phyloP scores from a whole-genome alignment of 64 coral and sea anemone species.

The Catalaphyllia jardinei region DNA sequence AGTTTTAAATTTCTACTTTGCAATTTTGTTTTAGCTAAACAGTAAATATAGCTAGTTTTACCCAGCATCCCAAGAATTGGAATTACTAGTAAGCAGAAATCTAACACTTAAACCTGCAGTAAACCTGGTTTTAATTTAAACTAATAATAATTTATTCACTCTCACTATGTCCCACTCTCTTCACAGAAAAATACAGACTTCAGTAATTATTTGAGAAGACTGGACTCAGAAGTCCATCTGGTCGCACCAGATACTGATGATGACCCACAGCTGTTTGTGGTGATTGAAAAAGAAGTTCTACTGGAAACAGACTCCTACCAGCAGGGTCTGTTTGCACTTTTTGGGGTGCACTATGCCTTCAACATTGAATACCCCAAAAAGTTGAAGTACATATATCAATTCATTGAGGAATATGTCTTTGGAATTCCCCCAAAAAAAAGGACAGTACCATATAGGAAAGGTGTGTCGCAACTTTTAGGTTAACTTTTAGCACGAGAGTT shows the following conservation, averaged over 20 bases:
- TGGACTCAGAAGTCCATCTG: neutral
- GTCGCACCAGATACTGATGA: neutral
- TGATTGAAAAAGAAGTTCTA: neutral
- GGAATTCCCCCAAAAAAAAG: constrained; percentile 1
- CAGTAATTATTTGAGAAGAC: too few relatives aligned
- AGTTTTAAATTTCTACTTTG: too few relatives aligned
- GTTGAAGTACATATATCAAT: neutral
- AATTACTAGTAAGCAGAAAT: too few relatives aligned
- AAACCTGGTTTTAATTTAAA: too few relatives aligned
- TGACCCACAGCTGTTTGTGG: neutral
- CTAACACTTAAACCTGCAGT: too few relatives aligned
- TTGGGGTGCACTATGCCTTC: neutral
- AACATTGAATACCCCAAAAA: constrained; percentile 1
- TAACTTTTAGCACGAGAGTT: too few relatives aligned
- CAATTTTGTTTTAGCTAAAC: too few relatives aligned
- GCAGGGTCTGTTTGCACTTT: neutral
- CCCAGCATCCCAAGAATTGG: too few relatives aligned
- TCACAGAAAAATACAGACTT: too few relatives aligned
- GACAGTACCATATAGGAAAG: neutral
- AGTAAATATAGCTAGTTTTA: too few relatives aligned
- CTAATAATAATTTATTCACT: too few relatives aligned
- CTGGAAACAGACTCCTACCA: neutral
- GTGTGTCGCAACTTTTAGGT: neutral
- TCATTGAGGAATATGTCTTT: constrained; percentile 46
- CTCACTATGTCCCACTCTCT: too few relatives aligned